Evolutionary conservation across 2,888 invertebrate genomes (phyloP), one percentile per base, ranked within the genome.

Genomic region (Alcis repandata): DNA sequence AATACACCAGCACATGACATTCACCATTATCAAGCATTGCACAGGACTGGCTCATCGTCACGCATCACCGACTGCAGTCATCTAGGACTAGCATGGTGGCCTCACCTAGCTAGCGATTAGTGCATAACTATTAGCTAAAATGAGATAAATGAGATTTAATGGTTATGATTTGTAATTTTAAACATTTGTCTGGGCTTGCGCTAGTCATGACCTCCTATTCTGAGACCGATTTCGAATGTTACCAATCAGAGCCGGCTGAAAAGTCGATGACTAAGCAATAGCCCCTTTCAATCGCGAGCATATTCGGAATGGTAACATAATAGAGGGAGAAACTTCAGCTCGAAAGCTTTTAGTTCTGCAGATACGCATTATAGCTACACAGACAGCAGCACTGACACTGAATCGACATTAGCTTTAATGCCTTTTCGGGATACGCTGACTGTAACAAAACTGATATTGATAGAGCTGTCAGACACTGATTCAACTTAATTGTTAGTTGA

Each of bases 21-120:
- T 84, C 83, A 89, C 87, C 85, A 87, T 88, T 80, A 81, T 87
- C 88, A 89, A 89, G 88, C 91, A 92, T 90, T 87, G 92, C 92
- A 92, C 92, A 89, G 85, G 85, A 86, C 85, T 89, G 90, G 89
- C 89, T 87, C 87, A 87, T 85, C 83, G 87, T 87, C 86, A 88
- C 82, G 82, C 83, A 85, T 82, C 88, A 89, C 87, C 77, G 86
- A 87, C 84, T 85, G 87, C 86, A 78, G 86, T 87, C 91, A 92
- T 89, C 74, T 87, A 88, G 87, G 88, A 86, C 89, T 89, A 88
- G 90, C 90, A 91, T 88, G 91, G 90, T 92, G 91, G 82, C 84
- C 82, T 86, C 87, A 91, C 91, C 91, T 90, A 89, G 90, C 90
- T 89, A 89, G 84, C 78, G 71, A 78, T 88, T 91, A 91, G 91